A percentile compares a stretch with the other conserved stretches of the same genome.
phyloP scores from a whole-genome alignment of 2,113 vertebrate genomes.

The Oryzias woworae region DNA sequence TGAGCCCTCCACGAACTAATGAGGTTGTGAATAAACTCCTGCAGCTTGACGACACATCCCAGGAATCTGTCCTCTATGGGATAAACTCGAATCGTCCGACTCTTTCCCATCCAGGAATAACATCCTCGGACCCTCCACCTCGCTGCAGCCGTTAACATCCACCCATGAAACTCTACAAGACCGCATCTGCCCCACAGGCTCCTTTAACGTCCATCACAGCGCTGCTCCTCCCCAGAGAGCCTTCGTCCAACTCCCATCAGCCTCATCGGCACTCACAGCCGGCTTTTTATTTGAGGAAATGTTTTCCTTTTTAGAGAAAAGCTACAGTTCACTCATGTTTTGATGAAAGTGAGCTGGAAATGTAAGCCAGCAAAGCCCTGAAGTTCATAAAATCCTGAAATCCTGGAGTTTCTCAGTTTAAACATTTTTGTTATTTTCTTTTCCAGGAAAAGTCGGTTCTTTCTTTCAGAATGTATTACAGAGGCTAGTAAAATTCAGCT shows the following conservation, averaged over 20 bases:
- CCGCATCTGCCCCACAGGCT: conserved; percentile 40
- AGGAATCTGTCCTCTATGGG: too few relatives aligned
- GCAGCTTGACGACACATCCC: too few relatives aligned
- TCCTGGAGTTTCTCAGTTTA: too few relatives aligned
- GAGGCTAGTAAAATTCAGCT: too few relatives aligned
- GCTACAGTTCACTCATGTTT: conserved; percentile 7
- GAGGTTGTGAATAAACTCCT: too few relatives aligned
- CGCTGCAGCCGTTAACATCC: conserved; percentile 62
- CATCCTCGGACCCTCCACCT: conserved; percentile 65
- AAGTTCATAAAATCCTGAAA: too few relatives aligned
- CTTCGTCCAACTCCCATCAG: conserved; percentile 34
- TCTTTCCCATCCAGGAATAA: conserved; percentile 55
- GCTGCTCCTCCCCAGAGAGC: conserved; percentile 20
- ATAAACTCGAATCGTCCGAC: conserved; percentile 20
- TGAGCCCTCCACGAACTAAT: too few relatives aligned
- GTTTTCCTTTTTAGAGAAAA: conserved; percentile 18
- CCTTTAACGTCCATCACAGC: conserved; percentile 61
- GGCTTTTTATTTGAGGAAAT: conserved; percentile 38
- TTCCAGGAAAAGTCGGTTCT: too few relatives aligned
- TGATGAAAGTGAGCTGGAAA: too few relatives aligned
- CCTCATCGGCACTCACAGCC: conserved; percentile 41
- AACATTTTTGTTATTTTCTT: too few relatives aligned
- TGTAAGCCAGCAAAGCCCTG: too few relatives aligned
- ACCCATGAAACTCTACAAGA: conserved; percentile 53
- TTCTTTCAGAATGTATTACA: too few relatives aligned